Evolutionary conservation across 1,140 invertebrate species (phyloP).

Genomic region (Pentalonia nigronervosa): DNA sequence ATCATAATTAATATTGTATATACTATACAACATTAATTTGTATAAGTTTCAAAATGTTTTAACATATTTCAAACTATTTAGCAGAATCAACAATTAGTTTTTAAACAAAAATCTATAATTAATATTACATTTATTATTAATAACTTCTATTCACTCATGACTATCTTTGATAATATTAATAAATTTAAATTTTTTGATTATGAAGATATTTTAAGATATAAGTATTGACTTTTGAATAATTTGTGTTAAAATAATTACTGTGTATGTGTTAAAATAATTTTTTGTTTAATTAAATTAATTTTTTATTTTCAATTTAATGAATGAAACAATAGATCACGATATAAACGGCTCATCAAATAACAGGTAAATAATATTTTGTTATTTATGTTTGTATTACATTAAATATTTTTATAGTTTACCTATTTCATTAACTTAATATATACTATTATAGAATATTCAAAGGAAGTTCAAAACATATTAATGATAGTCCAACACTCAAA

Average conservation of each 20-base stretch:
- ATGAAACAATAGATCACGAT: constrained; percentile 27
- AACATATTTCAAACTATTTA: neutral
- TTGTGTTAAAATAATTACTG: neutral
- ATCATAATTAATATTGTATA: neutral
- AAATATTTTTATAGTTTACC: neutral
- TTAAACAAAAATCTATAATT: neutral
- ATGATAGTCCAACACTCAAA: constrained; percentile 44
- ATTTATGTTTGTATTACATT: neutral
- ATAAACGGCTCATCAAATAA: constrained; percentile 23
- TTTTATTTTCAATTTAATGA: neutral
- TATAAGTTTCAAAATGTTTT: neutral
- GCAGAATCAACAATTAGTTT: neutral
- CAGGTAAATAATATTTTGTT: constrained; percentile 12
- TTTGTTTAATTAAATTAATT: neutral
- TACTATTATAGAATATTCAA: constrained; percentile 30
- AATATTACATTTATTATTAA: neutral
- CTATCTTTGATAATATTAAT: neutral
- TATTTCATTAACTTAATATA: neutral
- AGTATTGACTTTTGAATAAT: neutral
- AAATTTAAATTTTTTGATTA: neutral
- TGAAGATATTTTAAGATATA: neutral
- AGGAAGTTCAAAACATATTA: constrained; percentile 43
- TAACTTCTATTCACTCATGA: neutral
- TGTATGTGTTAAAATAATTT: too few relatives aligned
- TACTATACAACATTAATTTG: neutral